Evolutionary conservation across 2,797 vertebrate species (phyloP), one percentile per base, ranked within the genome.

Genomic region (Malacoctenus gilli): DNA sequence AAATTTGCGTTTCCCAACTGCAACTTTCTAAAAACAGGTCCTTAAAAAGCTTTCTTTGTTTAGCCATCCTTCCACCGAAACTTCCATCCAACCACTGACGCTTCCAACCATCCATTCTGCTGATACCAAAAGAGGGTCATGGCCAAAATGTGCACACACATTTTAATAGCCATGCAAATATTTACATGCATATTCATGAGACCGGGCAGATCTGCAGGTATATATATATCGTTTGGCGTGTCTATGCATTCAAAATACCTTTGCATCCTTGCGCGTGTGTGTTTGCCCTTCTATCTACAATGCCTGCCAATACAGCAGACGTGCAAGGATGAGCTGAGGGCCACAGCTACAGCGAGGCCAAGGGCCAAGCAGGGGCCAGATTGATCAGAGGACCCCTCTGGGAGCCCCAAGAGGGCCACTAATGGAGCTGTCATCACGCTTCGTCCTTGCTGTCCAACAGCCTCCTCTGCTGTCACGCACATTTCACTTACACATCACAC

Each of bases 361-460:
- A 65, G 71, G 81, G 74, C 80, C 77, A 77, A 71, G 70, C 63
- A 70, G 75, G 67, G 72, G 71, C 78, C 80, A 75, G 73, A 80
- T 77, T 87, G 80, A 86, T 85, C 78, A 75, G 68, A 83, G 14
- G 70, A 73, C 67, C 67, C 50, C 50, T 32, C 25, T 9, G 25
- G 39, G 56, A 80, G 78, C 75, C 70, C 67, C 79, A 42, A 63
- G 71, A 64, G 75, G 71, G 54, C 59, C 72, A 77, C 78, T 88
- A 85, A 87, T 85, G 80, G 77, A 83, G 78, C 78, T 85, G 79
- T 87, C 86, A 86, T 80, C 41, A 79, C 58, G 71, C 58, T 66
- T 74, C 21, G 72, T 80, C 82, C 85, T 88, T 75, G 65, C 72
- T 80, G 78, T 72, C 73, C 72, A 79, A 84, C 82, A 79, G 61